phyloP scores from a whole-genome alignment of 2,113 vertebrate species.

The Cephalopterus ornatus region DNA sequence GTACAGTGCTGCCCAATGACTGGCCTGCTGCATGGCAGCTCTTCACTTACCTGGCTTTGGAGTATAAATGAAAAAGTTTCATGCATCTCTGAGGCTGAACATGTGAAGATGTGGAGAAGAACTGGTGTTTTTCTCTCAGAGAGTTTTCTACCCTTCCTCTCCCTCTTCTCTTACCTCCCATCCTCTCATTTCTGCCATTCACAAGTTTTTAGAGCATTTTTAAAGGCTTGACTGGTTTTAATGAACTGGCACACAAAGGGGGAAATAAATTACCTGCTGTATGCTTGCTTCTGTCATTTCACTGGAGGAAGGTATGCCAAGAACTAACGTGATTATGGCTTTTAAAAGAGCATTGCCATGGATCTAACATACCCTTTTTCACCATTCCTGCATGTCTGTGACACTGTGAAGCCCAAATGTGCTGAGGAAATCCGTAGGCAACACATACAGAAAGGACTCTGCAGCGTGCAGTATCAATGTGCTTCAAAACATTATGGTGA shows the following conservation, averaged over 20 bases:
- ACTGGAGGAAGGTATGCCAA: not conserved
- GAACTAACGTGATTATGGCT: not conserved
- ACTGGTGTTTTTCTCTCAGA: not conserved
- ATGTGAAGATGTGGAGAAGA: not conserved
- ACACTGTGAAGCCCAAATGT: not conserved
- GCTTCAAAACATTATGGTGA: not conserved
- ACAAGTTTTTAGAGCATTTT: not conserved
- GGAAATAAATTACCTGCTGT: not conserved
- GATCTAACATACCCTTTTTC: not conserved
- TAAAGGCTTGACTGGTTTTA: constrained; percentile 20
- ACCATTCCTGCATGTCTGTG: not conserved
- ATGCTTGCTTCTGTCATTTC: constrained; percentile 6
- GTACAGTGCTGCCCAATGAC: not conserved
- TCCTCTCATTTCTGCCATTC: not conserved
- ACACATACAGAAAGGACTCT: not conserved
- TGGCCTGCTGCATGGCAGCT: not conserved
- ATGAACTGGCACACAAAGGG: not conserved
- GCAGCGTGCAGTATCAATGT: fast-evolving
- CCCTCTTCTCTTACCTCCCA: not conserved
- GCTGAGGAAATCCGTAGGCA: not conserved
- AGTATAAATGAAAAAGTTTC: not conserved
- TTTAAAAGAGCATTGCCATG: not conserved
- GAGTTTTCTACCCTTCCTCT: not conserved
- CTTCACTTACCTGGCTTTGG: not conserved
- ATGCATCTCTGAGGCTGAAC: not conserved